These are phyloP conservation scores for Hypanus sabinus DNA, from an alignment of 2,113 vertebrate species.

Conservation along the genomic window DNA sequence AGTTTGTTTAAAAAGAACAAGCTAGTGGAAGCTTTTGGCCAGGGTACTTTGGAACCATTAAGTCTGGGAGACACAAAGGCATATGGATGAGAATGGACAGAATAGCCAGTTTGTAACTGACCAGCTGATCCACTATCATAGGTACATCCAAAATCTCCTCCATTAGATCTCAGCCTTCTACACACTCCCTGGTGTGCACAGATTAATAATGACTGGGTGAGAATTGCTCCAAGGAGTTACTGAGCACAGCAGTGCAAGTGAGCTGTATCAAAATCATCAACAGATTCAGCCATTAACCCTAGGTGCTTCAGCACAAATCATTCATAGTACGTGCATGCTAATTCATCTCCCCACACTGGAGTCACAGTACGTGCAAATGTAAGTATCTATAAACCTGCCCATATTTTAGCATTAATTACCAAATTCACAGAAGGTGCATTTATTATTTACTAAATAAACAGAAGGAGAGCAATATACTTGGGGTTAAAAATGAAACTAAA, in stretches of 20 bases:
- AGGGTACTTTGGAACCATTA: not conserved
- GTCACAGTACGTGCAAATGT: not conserved
- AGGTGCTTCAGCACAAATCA: slow-evolving; percentile 2
- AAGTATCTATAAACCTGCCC: not conserved
- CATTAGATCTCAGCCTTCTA: not conserved
- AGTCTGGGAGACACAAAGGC: not conserved
- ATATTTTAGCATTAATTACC: not conserved
- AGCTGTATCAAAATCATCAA: not conserved
- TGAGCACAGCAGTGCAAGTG: not conserved
- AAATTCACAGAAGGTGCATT: not conserved
- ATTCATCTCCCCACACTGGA: not conserved
- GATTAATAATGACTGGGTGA: slow-evolving; percentile 19
- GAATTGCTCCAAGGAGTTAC: not conserved
- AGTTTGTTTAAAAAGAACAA: not conserved
- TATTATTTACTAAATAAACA: not conserved
- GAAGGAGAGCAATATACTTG: not conserved
- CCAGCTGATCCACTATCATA: not conserved
- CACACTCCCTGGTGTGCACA: not conserved
- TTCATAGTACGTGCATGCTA: not conserved
- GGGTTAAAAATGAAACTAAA: not conserved
- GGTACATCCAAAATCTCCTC: not conserved
- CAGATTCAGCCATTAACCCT: not conserved
- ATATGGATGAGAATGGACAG: not conserved
- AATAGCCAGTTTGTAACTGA: not conserved
- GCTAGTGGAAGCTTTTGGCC: not conserved